Evolutionary conservation across 2,113 vertebrate genomes (phyloP).

Genomic region (Passer domesticus): DNA sequence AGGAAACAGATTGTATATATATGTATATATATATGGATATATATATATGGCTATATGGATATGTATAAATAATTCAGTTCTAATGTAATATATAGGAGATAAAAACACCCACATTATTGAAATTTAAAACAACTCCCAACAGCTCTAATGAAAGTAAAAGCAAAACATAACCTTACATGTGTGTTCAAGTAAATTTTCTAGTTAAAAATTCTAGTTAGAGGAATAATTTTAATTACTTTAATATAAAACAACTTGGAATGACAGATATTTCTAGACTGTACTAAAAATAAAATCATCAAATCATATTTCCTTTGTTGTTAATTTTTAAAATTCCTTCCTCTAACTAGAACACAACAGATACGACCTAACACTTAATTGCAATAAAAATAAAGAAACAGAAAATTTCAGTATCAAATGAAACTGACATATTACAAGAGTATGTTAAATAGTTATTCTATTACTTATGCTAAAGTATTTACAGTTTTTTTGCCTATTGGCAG

Average conservation of each 20-base stretch:
- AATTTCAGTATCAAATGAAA: not conserved
- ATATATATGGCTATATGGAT: too few species aligned
- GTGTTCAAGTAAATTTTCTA: not conserved
- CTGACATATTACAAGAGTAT: not conserved
- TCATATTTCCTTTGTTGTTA: not conserved
- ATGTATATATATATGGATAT: not conserved
- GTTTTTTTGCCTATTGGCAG: not conserved
- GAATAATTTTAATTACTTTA: not conserved
- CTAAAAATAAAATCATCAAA: not conserved
- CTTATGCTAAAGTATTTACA: not conserved
- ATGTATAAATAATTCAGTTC: not conserved
- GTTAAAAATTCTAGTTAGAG: not conserved
- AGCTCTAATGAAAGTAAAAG: not conserved
- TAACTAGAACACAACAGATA: not conserved
- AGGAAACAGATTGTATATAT: not conserved
- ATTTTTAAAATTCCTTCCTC: not conserved
- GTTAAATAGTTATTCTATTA: not conserved
- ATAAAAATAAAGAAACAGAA: not conserved
- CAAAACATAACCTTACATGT: not conserved
- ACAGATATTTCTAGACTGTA: not conserved
- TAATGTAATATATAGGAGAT: not conserved
- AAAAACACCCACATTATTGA: not conserved
- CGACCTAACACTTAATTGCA: not conserved
- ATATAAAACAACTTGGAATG: not conserved
- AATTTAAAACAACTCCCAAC: not conserved